phyloP scores from a whole-genome alignment of 1,140 invertebrate species.

The Bombus waltoni region DNA sequence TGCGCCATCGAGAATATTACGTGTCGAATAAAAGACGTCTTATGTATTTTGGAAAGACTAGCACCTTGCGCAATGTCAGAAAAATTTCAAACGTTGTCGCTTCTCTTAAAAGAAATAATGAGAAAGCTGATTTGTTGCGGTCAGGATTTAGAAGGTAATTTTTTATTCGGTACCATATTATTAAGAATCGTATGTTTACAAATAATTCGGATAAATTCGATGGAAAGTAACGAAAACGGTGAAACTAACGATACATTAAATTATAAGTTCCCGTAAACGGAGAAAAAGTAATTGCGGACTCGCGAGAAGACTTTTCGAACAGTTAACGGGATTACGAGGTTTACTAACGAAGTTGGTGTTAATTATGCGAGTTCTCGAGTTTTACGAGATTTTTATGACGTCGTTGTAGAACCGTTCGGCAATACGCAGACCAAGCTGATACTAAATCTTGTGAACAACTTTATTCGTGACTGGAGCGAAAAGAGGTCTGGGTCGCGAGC shows the following conservation, averaged over 20 bases:
- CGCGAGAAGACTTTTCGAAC: too few species aligned
- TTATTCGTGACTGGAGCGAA: conserved; percentile 53
- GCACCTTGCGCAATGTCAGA: neutral
- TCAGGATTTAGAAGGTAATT: conserved; percentile 26
- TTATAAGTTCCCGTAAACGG: neutral
- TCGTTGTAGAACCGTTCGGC: conserved; percentile 31
- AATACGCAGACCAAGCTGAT: conserved; percentile 24
- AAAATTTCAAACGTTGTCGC: conserved; percentile 18
- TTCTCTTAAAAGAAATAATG: conserved; percentile 25
- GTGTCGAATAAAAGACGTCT: neutral
- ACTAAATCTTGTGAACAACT: conserved; percentile 52
- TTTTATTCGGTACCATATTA: neutral
- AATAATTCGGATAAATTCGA: neutral
- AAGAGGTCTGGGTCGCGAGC: conserved; percentile 5
- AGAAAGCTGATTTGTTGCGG: neutral
- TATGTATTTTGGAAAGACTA: conserved; percentile 7
- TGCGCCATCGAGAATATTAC: conserved; percentile 16
- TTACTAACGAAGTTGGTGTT: conserved; percentile 33
- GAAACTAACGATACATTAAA: neutral
- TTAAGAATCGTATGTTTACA: neutral
- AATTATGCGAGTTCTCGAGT: conserved; percentile 15
- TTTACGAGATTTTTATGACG: conserved; percentile 35
- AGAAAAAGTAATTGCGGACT: neutral
- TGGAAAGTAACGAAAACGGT: too few species aligned
- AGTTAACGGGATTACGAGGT: conserved; percentile 8